Conservation (phyloP, 2,797 vertebrate species). For the Mormyrus hasselquistii region DNA sequence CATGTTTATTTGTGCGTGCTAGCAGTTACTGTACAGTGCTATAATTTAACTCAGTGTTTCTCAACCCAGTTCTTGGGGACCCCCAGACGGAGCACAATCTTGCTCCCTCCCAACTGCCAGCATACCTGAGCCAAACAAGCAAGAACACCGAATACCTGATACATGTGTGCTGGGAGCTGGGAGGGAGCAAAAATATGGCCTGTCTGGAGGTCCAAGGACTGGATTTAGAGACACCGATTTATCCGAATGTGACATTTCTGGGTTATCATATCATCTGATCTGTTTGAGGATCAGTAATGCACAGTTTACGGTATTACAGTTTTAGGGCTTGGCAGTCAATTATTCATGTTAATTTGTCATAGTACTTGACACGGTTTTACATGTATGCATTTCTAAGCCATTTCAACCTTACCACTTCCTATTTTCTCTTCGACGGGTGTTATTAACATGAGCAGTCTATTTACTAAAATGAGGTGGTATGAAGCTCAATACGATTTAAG, state of each 20-base stretch:
- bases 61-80: neutral
- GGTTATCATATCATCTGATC: neutral
- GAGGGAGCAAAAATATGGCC: neutral
- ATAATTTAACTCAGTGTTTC: neutral
- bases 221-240: neutral
- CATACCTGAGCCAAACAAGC: neutral
- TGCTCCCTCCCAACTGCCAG: neutral
- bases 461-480: neutral
- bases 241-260: neutral
- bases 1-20: neutral
- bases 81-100: neutral
- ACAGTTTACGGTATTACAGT: neutral
- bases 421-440: neutral
- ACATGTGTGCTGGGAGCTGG: neutral
- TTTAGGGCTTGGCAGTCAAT: neutral
- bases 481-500: neutral
- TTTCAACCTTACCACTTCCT: neutral
- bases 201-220: neutral
- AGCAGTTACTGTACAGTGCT: neutral
- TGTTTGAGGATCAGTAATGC: neutral
- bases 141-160: neutral
- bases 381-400: neutral
- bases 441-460: neutral
- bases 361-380: neutral
- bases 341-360: neutral